Conservation (phyloP, 2,888 invertebrate genomes). For the Hydroisotoma schaefferi region DNA sequence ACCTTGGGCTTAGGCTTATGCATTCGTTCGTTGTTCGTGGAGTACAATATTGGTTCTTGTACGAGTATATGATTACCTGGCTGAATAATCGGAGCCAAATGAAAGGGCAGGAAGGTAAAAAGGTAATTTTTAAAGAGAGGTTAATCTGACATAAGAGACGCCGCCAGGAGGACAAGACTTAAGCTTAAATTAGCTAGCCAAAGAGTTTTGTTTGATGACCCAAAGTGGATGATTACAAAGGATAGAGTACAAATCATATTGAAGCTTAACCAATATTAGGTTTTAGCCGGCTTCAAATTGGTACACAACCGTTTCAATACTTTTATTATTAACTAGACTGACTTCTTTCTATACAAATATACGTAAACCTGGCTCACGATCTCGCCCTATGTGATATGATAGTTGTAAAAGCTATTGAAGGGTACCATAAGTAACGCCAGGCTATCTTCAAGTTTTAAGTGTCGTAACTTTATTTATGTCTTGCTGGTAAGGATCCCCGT, state of each 20-base stretch:
- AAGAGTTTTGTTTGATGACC: constrained; percentile 16
- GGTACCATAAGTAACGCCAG: too few species aligned
- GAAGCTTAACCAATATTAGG: constrained; percentile 46
- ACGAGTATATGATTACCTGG: constrained; percentile 8
- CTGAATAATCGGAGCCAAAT: constrained; percentile 13
- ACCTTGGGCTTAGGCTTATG: background rate
- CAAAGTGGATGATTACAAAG: constrained; percentile 42
- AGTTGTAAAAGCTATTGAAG: too few species aligned
- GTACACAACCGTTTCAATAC: too few species aligned
- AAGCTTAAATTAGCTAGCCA: constrained; percentile 2
- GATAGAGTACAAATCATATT: background rate
- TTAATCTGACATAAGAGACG: constrained; percentile 15
- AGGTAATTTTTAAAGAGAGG: constrained; percentile 12
- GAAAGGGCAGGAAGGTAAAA: constrained; percentile 14
- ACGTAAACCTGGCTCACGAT: too few species aligned
- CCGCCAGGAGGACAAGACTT: constrained; percentile 4
- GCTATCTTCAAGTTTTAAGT: too few species aligned
- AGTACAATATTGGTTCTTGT: too few species aligned
- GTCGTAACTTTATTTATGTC: too few species aligned
- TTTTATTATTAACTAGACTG: too few species aligned
- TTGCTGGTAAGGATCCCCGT: too few species aligned
- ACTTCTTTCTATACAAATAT: too few species aligned
- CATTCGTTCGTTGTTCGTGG: too few species aligned
- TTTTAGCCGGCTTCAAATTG: constrained; percentile 34
- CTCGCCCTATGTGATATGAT: too few species aligned